Evolutionary conservation across 2,888 invertebrate species (phyloP).

Genomic region (Netelia fuscicornis): DNA sequence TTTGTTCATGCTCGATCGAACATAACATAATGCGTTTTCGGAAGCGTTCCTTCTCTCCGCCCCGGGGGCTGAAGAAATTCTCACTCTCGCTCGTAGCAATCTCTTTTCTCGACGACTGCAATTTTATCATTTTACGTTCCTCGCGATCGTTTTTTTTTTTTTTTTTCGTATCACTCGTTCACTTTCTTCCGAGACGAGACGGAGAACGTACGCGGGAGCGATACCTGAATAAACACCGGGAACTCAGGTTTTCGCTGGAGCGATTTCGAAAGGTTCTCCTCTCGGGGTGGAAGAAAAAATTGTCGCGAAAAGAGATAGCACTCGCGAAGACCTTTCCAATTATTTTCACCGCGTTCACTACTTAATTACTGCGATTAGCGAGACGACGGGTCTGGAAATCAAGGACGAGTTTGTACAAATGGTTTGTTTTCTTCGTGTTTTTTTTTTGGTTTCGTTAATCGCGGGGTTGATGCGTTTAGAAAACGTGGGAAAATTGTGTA

Average conservation of each 20-base stretch:
- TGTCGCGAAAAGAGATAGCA: neutral
- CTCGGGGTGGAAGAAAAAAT: neutral
- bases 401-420: constrained; percentile 21
- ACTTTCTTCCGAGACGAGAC: constrained; percentile 52
- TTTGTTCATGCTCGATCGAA: neutral
- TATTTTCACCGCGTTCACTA: neutral
- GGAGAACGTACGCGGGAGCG: neutral
- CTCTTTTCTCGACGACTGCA: neutral
- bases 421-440: neutral
- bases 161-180: constrained; percentile 36
- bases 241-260: constrained; percentile 20
- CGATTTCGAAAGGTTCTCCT: constrained; percentile 16
- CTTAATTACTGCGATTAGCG: constrained; percentile 13
- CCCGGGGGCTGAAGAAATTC: constrained; percentile 36
- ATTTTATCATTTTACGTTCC: neutral
- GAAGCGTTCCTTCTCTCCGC: constrained; percentile 32
- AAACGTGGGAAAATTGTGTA: constrained; percentile 22
- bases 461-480: neutral
- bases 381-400: constrained; percentile 6
- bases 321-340: neutral
- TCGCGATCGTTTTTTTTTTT: constrained; percentile 25
- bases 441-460: neutral
- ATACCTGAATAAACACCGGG: constrained; percentile 43
- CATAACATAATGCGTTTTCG: constrained; percentile 2
- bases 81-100: constrained; percentile 9